Evolutionary conservation across 2,113 vertebrate species (phyloP).

Genomic region (Rhea pennata): DNA sequence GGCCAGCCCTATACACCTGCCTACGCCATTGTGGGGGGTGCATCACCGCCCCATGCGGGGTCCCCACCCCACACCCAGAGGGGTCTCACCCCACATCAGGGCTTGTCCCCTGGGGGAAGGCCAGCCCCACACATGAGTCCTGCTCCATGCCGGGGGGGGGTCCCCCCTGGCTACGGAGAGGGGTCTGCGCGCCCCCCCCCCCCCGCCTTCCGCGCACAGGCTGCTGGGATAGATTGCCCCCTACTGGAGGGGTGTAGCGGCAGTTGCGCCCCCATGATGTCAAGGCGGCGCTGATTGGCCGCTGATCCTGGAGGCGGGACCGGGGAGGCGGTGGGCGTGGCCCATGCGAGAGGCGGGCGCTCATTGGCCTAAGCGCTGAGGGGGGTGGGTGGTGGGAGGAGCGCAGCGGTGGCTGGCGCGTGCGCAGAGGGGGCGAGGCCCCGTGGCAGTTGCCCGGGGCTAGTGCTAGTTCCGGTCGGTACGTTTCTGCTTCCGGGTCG

Average conservation of each 20-base stretch:
- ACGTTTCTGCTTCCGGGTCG: neutral
- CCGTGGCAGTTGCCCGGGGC: accelerated
- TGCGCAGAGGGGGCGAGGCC: neutral
- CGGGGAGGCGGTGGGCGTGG: neutral
- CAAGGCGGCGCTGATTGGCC: neutral
- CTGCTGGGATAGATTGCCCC: neutral
- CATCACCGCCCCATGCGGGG: too few relatives aligned
- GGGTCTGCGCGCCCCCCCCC: too few relatives aligned
- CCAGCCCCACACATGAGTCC: neutral
- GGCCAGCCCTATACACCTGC: too few relatives aligned
- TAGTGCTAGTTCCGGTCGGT: neutral
- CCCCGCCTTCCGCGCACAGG: neutral
- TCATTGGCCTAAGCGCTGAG: accelerated
- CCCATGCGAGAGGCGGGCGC: accelerated
- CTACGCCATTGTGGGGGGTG: too few relatives aligned
- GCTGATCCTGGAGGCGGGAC: accelerated
- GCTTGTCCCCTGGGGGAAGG: too few relatives aligned
- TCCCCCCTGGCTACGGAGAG: neutral
- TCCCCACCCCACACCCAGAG: accelerated
- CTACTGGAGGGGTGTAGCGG: neutral
- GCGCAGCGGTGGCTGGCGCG: accelerated
- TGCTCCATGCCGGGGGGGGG: too few relatives aligned
- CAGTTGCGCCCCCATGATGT: neutral
- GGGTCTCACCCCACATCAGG: accelerated
- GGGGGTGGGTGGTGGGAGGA: neutral